A percentile compares a stretch with the other conserved stretches of the same genome.
These are phyloP conservation scores for Triplophysa tibetana DNA, from an alignment of 2,113 vertebrate species.

Conservation along the genomic window DNA sequence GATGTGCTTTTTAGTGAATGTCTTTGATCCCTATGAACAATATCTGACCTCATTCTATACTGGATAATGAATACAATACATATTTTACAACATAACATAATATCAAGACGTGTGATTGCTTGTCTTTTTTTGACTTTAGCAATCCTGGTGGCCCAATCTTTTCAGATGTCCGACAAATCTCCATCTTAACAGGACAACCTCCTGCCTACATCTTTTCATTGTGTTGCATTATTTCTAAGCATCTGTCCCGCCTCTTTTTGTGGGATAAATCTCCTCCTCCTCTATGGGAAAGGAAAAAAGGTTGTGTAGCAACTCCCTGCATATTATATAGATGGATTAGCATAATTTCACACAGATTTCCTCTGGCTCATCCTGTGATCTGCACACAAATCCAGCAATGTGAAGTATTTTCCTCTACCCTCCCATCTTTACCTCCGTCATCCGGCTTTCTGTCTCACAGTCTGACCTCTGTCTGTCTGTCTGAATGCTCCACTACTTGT, in stretches of 20 bases:
- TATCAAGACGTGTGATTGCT: neutral
- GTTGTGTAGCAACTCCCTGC: conserved; percentile 38
- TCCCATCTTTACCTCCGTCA: conserved; percentile 49
- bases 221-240: conserved; percentile 25
- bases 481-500: conserved; percentile 1
- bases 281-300: neutral
- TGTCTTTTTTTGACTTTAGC: neutral
- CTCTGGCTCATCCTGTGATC: conserved; percentile 41
- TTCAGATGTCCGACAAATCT: conserved; percentile 32
- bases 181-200: conserved; percentile 4
- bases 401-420: conserved; percentile 29
- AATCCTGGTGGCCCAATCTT: neutral
- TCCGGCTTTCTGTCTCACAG: conserved; percentile 59
- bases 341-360: conserved; percentile 49
- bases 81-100: too few species aligned
- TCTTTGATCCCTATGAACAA: neutral
- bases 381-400: conserved; percentile 42
- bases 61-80: neutral
- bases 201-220: conserved; percentile 25
- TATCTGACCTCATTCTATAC: neutral
- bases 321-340: conserved; percentile 48
- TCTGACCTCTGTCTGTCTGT: conserved; percentile 15
- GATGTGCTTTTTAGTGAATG: neutral
- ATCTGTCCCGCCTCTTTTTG: conserved; percentile 33
- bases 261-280: conserved; percentile 37